Percentiles rank a stretch among this genome's conserved stretches.
Conservation (phyloP, 2,888 invertebrate genomes). For the Muscina levida region DNA sequence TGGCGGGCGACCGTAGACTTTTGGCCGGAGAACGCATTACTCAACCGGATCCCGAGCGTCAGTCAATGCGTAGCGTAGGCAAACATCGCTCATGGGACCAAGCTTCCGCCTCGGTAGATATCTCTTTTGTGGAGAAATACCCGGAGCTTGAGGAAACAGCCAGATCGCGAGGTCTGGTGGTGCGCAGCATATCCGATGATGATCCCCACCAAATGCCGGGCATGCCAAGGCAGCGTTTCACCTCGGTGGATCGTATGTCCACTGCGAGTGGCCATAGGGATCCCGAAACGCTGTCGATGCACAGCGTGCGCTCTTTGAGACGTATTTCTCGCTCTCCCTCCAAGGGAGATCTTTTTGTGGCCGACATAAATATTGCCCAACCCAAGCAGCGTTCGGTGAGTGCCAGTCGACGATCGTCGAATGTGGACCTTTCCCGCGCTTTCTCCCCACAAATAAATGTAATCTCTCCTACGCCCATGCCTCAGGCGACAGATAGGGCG, state of each 20-base stretch:
- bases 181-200: conserved; percentile 78
- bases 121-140: conserved; percentile 75
- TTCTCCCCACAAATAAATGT: conserved; percentile 63
- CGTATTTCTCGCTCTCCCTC: conserved; percentile 77
- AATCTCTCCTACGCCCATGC: conserved; percentile 59
- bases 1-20: conserved; percentile 40
- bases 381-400: conserved; percentile 72
- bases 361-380: conserved; percentile 76
- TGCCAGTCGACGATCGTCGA: conserved; percentile 74
- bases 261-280: conserved; percentile 71
- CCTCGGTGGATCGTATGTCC: conserved; percentile 75
- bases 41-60: conserved; percentile 69
- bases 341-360: conserved; percentile 77
- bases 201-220: conserved; percentile 67
- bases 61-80: conserved; percentile 70
- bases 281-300: conserved; percentile 76
- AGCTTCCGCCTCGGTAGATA: conserved; percentile 70
- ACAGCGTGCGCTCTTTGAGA: conserved; percentile 77
- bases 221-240: conserved; percentile 70
- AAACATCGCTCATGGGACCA: conserved; percentile 68
- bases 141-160: conserved; percentile 76
- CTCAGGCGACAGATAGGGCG: conserved; percentile 65
- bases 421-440: conserved; percentile 73
- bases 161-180: conserved; percentile 75
- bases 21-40: conserved; percentile 56